Evolutionary conservation across 2,888 invertebrate species (phyloP).

Genomic region (Rhagium mordax): DNA sequence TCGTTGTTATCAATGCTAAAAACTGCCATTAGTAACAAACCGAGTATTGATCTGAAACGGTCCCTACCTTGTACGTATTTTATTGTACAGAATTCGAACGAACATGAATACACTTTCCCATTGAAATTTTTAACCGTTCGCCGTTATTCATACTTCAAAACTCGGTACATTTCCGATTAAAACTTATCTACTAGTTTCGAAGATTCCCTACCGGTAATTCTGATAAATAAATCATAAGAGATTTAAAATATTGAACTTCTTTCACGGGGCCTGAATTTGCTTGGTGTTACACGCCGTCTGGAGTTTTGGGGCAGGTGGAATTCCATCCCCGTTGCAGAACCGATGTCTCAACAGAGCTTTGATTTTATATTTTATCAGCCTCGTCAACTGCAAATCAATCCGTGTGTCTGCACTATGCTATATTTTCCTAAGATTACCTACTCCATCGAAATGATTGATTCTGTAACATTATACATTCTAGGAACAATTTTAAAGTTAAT

Average conservation of each 20-base stretch:
- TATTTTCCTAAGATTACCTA: conserved; percentile 21
- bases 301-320: conserved; percentile 29
- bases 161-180: conserved; percentile 31
- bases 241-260: conserved; percentile 41
- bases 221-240: conserved; percentile 41
- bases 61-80: background rate
- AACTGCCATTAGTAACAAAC: too few relatives aligned
- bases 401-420: background rate
- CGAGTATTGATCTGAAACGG: too few relatives aligned
- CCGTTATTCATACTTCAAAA: conserved; percentile 22
- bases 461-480: conserved; percentile 9
- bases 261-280: conserved; percentile 23
- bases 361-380: conserved; percentile 37
- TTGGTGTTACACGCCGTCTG: conserved; percentile 28
- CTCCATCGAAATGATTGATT: conserved; percentile 27
- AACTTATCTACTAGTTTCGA: conserved; percentile 36
- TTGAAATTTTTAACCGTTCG: background rate
- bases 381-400: conserved; percentile 37
- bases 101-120: background rate
- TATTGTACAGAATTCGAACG: background rate
- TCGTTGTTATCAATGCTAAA: background rate
- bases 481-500: conserved; percentile 23
- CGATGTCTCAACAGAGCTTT: conserved; percentile 30
- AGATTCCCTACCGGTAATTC: conserved; percentile 33
- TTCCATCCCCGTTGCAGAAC: conserved; percentile 7